Evolutionary conservation across 23 tunicate species (phyloP).

Genomic region (Diplosoma virens): DNA sequence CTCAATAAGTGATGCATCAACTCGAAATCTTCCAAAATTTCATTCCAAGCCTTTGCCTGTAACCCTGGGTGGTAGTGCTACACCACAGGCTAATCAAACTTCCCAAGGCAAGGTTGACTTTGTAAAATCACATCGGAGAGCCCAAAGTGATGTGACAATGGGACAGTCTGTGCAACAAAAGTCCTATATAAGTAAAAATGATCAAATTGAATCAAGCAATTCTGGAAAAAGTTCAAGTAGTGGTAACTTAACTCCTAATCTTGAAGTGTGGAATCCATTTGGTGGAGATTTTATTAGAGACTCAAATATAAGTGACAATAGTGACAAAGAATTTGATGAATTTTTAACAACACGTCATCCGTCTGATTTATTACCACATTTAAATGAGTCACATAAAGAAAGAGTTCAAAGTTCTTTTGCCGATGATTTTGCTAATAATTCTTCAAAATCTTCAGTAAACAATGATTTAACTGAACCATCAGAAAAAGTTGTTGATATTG

Average conservation of each 20-base stretch:
- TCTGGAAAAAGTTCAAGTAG: constrained; percentile 50
- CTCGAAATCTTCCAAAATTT: not conserved
- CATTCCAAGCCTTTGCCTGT: constrained; percentile 7
- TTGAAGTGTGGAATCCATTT: constrained; percentile 91
- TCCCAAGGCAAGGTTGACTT: not conserved
- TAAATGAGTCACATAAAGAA: not conserved
- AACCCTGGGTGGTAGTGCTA: constrained; percentile 22
- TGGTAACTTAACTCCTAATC: constrained; percentile 75
- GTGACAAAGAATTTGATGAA: constrained; percentile 82
- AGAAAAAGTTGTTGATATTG: not conserved
- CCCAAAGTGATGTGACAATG: constrained; percentile 87
- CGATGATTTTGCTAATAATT: not conserved
- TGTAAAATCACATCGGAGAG: constrained; percentile 59
- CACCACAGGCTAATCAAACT: not conserved
- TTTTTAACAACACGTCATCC: constrained; percentile 73
- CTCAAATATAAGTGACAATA: constrained; percentile 6
- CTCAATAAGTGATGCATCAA: not conserved
- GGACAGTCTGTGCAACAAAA: constrained; percentile 1
- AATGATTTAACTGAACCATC: not conserved
- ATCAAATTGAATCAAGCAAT: not conserved
- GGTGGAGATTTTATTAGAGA: constrained; percentile 58
- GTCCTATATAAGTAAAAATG: not conserved
- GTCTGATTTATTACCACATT: not conserved
- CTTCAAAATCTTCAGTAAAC: not conserved
- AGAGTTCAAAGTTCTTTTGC: not conserved